Base-by-base conservation (phyloP, 2,888 invertebrate species). In the Tubiluchus corallicola region DNA sequence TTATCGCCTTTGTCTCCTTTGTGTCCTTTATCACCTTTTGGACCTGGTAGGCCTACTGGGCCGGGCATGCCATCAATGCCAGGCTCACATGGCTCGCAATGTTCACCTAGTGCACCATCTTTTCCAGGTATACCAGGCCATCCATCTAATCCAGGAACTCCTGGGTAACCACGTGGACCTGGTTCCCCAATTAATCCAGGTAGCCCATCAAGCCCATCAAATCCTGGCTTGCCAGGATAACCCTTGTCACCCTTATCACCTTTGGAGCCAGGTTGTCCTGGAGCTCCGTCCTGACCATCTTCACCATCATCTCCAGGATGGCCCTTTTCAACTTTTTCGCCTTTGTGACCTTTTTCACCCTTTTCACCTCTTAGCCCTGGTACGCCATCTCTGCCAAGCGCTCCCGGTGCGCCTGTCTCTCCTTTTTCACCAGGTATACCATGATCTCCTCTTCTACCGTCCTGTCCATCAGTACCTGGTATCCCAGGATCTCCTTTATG, bases 51-150 rank as follows among this genome's bases (percentile, higher is more conserved):
- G n/a, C n/a, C n/a, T n/a, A n/a, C n/a, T n/a, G 41, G 13, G 19
- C 20, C 41, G 15, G 41, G 20, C 20, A 20, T 18, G 41, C 41
- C 18, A 13, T 41, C 17, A 13, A 20, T 17, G 4, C 4, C 15
- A 16, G 20, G 20, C 13, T 9, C 13, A 13, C 41, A 18, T 13
- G 41, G 17, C 13, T 13, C 13, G 4, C 41, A 18, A 13, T 18
- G 41, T 4, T n/a, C 5, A 9, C 41, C 41, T 13, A 20, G 4
- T n/a, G 41, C 4, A 13, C 41, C 41, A 18, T 41, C 41, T 41
- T 20, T 9, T 5, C n/a, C n/a, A n/a, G n/a, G n/a, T n/a, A n/a
- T n/a, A n/a, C n/a, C 19, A n/a, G n/a, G n/a, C n/a, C n/a, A n/a
- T n/a, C n/a, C n/a, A n/a, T n/a, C n/a, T n/a, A n/a, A n/a, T n/a